phyloP scores from a whole-genome alignment of 1,140 invertebrate species.

The Saccostrea cuccullata region DNA sequence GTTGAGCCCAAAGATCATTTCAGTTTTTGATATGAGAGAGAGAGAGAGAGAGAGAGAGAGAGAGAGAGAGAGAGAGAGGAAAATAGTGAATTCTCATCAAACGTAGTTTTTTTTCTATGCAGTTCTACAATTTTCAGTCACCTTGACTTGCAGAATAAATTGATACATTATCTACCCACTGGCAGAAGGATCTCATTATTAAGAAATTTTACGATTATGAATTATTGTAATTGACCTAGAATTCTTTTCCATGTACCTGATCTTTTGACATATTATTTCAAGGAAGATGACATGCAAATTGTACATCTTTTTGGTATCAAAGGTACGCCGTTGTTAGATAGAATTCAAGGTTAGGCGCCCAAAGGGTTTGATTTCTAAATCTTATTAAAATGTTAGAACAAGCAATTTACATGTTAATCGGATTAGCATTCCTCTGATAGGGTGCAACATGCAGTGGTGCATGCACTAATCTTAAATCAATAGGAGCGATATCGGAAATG shows the following conservation, averaged over 20 bases:
- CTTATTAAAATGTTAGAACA: constrained; percentile 18
- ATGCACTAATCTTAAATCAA: not conserved
- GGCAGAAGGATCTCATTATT: not conserved
- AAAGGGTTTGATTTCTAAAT: constrained; percentile 24
- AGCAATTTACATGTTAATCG: not conserved
- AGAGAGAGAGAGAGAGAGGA: not conserved
- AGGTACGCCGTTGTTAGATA: not conserved
- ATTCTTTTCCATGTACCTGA: not conserved
- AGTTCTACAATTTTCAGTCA: not conserved
- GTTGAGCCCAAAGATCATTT: constrained; percentile 11
- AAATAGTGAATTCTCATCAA: not conserved
- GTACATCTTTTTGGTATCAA: not conserved
- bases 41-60: not conserved
- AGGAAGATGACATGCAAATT: not conserved
- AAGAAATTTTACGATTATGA: not conserved
- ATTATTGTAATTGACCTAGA: not conserved
- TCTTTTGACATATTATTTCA: not conserved
- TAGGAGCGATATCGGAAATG: not conserved
- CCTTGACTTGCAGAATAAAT: not conserved
- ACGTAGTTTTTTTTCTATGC: not conserved
- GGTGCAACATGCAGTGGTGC: not conserved
- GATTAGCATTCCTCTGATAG: not conserved
- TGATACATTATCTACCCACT: not conserved
- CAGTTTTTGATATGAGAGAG: not conserved
- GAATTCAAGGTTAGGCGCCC: not conserved